A percentile compares a stretch with the other conserved stretches of the same genome.
Conservation (phyloP, 1,140 invertebrate genomes). For the Oncopodura yosiiana region DNA sequence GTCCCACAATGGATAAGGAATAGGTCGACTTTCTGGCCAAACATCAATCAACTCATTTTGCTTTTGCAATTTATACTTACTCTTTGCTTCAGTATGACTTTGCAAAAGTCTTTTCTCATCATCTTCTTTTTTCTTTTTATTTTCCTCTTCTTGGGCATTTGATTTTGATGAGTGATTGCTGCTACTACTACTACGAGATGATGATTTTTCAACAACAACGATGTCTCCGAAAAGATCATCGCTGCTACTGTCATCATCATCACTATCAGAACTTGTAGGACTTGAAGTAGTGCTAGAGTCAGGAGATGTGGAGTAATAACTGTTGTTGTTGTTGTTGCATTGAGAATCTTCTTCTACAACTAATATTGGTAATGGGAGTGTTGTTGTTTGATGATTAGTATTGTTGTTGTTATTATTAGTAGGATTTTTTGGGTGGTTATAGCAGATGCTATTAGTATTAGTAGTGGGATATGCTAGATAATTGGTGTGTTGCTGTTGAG, state of each 20-base stretch:
- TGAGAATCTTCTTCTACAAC: not conserved
- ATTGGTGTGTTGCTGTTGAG: constrained; percentile 21
- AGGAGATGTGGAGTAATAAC: not conserved
- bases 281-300: not conserved
- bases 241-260: not conserved
- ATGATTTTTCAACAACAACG: too few relatives aligned
- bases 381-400: not conserved
- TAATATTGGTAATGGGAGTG: constrained; percentile 4
- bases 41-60: constrained; percentile 38
- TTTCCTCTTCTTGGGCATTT: not conserved
- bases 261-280: not conserved
- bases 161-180: constrained; percentile 4
- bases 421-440: not conserved
- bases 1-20: constrained; percentile 59
- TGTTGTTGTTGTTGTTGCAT: constrained; percentile 2
- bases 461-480: constrained; percentile 32
- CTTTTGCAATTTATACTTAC: constrained; percentile 20
- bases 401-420: constrained; percentile 1
- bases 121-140: not conserved
- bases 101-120: constrained; percentile 17
- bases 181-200: not conserved
- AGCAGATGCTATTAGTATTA: not conserved
- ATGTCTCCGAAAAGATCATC: too few relatives aligned
- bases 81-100: not conserved
- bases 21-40: constrained; percentile 52